Evolutionary conservation across 2,888 invertebrate species (phyloP).

Genomic region (Ornithoptera alexandrae): DNA sequence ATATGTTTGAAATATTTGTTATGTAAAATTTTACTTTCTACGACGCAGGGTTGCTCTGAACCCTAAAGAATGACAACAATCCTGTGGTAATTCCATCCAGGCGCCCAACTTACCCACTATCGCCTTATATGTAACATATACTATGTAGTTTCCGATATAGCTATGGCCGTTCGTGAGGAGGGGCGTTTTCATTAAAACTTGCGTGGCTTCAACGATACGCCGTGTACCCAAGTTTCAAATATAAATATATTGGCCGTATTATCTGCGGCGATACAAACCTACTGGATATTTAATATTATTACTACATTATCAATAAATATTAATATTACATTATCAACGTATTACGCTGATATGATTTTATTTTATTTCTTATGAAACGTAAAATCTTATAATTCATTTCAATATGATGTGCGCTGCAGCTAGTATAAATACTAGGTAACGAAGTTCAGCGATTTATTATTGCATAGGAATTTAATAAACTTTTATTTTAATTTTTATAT

Average conservation of each 20-base stretch:
- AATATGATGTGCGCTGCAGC: too few relatives aligned
- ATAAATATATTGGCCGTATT: constrained; percentile 8
- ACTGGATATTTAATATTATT: neutral
- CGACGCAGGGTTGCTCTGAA: constrained; percentile 39
- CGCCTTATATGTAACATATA: constrained; percentile 28
- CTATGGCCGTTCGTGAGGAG: constrained; percentile 39
- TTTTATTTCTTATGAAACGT: too few relatives aligned
- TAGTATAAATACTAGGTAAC: too few relatives aligned
- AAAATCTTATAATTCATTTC: too few relatives aligned
- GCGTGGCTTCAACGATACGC: constrained; percentile 53
- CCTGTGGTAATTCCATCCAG: constrained; percentile 64
- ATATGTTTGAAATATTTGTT: constrained; percentile 7
- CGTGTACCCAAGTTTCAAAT: constrained; percentile 17
- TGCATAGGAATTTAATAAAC: too few relatives aligned
- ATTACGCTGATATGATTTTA: neutral
- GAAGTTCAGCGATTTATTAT: too few relatives aligned
- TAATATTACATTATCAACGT: too few relatives aligned
- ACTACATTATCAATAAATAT: too few relatives aligned
- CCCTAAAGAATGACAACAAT: constrained; percentile 68
- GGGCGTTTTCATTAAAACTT: constrained; percentile 74
- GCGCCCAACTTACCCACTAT: constrained; percentile 40
- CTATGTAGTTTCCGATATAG: constrained; percentile 22
- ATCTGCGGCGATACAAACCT: constrained; percentile 2
- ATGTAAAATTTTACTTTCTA: constrained; percentile 20
- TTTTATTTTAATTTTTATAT: too few relatives aligned